These are phyloP conservation scores for Drosophila pullipes DNA, from an alignment of 2,888 invertebrate species.

Conservation along the genomic window DNA sequence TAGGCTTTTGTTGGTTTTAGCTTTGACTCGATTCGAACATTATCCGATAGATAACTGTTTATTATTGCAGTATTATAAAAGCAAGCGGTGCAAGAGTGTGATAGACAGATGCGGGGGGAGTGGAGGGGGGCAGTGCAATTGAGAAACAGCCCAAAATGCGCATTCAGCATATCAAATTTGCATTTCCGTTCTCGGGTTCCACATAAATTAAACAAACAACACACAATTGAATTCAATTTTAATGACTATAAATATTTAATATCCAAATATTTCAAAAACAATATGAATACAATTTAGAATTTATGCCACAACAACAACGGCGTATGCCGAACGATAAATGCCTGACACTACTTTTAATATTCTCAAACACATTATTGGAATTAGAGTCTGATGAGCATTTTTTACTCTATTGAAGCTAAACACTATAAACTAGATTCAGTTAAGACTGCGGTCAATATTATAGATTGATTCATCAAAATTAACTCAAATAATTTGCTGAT, in stretches of 20 bases:
- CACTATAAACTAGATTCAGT: background rate
- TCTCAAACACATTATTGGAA: background rate
- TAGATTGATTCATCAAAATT: background rate
- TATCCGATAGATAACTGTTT: constrained; percentile 39
- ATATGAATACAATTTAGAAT: constrained; percentile 33
- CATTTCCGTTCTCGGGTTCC: constrained; percentile 46
- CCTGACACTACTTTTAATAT: background rate
- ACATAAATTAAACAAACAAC: constrained; percentile 35
- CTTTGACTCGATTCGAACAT: constrained; percentile 10
- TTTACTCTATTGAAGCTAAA: background rate
- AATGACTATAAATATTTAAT: constrained; percentile 61
- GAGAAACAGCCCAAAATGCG: constrained; percentile 31
- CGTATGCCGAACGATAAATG: background rate
- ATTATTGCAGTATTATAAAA: constrained; percentile 52
- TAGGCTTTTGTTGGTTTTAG: constrained; percentile 41
- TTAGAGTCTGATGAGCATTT: background rate
- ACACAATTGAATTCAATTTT: constrained; percentile 47
- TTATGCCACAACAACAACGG: background rate
- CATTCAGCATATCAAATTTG: constrained; percentile 50
- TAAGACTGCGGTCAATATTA: background rate
- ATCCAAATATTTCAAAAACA: constrained; percentile 54
- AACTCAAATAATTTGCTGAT: background rate
- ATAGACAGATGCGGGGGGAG: no score
- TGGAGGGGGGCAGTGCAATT: background rate
- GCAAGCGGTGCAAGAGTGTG: background rate